A percentile compares a stretch with the other conserved stretches of the same genome.
Evolutionary conservation across 2,113 vertebrate species (phyloP).

Genomic region (Rhinopomastus cyanomelas): DNA sequence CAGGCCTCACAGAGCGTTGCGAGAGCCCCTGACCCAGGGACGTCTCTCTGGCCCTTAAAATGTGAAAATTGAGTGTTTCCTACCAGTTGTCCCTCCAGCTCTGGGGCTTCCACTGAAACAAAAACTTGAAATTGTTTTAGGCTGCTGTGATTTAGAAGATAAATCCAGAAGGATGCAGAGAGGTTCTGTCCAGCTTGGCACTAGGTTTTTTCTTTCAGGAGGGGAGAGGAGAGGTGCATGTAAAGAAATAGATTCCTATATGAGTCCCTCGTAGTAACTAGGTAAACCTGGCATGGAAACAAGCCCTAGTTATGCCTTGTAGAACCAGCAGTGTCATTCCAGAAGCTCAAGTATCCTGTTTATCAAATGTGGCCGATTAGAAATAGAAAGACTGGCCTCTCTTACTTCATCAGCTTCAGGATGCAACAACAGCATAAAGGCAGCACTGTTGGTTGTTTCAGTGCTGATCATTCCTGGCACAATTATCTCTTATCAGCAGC

Average conservation of each 20-base stretch:
- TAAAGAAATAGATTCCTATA: neutral
- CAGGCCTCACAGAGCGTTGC: neutral
- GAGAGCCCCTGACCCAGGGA: neutral
- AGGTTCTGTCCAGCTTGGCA: neutral
- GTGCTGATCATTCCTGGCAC: neutral
- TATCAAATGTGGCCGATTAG: constrained; percentile 15
- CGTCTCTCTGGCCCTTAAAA: neutral
- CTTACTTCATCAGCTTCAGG: neutral
- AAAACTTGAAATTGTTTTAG: neutral
- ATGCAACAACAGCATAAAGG: constrained; percentile 12
- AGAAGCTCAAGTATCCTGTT: constrained; percentile 44
- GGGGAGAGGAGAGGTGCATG: neutral
- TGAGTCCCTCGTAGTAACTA: neutral
- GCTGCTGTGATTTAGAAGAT: neutral
- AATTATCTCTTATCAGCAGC: constrained; percentile 30
- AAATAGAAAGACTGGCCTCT: neutral
- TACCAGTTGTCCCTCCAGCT: neutral
- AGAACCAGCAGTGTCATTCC: constrained; percentile 26
- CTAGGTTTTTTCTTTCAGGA: neutral
- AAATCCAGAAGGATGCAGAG: neutral
- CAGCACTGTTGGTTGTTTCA: neutral
- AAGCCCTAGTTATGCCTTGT: neutral
- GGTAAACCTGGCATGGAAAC: constrained; percentile 1
- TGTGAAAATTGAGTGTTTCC: neutral
- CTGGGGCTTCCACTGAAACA: neutral